Evolutionary conservation across 2,113 vertebrate species (phyloP).

Genomic region (Columba livia): DNA sequence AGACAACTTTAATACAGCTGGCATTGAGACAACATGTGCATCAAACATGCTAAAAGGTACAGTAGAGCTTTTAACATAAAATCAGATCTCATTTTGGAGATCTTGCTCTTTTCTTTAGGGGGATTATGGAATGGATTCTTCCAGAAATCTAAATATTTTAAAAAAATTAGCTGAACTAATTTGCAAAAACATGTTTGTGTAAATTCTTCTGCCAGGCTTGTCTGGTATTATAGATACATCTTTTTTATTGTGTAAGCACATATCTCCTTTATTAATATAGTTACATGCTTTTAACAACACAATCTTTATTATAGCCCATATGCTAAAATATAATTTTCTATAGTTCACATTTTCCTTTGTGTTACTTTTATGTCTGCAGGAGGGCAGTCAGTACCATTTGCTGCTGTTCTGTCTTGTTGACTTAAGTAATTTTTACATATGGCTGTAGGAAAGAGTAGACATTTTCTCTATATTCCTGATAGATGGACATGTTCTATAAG

Average conservation of each 20-base stretch:
- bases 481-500: accelerated
- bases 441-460: neutral
- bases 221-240: neutral
- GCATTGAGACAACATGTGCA: constrained; percentile 92
- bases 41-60: constrained; percentile 94
- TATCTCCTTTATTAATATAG: neutral
- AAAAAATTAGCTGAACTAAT: neutral
- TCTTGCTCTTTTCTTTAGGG: neutral
- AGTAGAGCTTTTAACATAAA: neutral
- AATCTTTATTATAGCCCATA: neutral
- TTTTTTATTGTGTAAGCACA: neutral
- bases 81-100: neutral
- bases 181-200: neutral
- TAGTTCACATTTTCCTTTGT: neutral
- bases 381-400: neutral
- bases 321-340: neutral
- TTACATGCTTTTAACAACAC: neutral
- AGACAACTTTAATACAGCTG: constrained; percentile 93
- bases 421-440: neutral
- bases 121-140: neutral
- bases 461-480: neutral
- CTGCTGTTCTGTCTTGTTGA: neutral
- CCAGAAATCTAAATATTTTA: neutral
- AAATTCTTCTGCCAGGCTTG: neutral
- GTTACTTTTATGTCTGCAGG: neutral